Conservation (phyloP, 2,888 invertebrate species). For the Pheosia gnoma region DNA sequence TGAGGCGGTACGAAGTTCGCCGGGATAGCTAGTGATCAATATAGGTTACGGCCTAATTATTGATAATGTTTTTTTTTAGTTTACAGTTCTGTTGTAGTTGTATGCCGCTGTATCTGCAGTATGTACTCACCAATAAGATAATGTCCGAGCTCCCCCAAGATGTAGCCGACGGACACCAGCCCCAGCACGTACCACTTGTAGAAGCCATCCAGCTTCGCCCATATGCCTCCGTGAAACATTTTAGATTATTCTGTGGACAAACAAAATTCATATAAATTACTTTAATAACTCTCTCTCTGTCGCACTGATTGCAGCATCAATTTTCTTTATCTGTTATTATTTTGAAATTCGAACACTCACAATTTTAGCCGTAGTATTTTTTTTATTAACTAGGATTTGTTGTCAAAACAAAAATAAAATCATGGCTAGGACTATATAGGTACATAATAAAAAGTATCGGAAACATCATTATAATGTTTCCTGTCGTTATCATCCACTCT, state of each 20-base stretch:
- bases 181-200: constrained; percentile 92
- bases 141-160: constrained; percentile 94
- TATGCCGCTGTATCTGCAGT: not conserved
- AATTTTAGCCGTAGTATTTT: too few relatives aligned
- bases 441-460: not conserved
- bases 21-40: too few relatives aligned
- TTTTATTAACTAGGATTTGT: too few relatives aligned
- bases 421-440: too few relatives aligned
- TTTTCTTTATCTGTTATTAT: too few relatives aligned
- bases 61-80: too few relatives aligned
- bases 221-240: constrained; percentile 76
- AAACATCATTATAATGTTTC: constrained; percentile 6
- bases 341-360: too few relatives aligned
- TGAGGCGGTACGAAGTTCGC: too few relatives aligned
- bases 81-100: too few relatives aligned
- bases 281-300: not conserved
- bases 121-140: constrained; percentile 89
- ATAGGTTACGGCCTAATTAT: too few relatives aligned
- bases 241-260: constrained; percentile 55
- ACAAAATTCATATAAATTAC: not conserved
- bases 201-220: constrained; percentile 86
- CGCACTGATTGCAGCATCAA: not conserved
- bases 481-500: constrained; percentile 9
- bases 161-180: constrained; percentile 92
- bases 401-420: too few relatives aligned